A percentile compares a stretch with the other conserved stretches of the same genome.
Conservation (phyloP, 2,113 vertebrate genomes). For the Pelusios castaneus region DNA sequence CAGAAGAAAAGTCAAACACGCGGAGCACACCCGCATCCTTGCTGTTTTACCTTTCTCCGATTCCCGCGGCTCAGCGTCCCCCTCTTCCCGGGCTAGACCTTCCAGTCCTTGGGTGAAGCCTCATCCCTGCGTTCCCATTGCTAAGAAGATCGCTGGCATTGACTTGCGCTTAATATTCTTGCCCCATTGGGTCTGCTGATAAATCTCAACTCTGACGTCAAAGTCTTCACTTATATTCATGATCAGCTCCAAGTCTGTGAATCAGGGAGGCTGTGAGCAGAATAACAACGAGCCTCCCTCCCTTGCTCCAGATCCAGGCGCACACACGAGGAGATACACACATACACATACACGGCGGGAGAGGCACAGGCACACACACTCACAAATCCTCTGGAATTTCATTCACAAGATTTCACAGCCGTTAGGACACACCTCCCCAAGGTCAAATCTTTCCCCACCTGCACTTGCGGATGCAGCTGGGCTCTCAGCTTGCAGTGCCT, state of each 20-base stretch:
- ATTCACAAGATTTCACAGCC: slow-evolving; percentile 58
- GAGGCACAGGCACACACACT: not conserved
- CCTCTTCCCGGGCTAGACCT: slow-evolving; percentile 50
- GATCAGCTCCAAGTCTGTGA: slow-evolving; percentile 77
- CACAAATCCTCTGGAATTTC: slow-evolving; percentile 32
- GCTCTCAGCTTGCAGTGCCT: not conserved
- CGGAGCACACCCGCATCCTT: not conserved
- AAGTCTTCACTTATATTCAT: slow-evolving; percentile 84
- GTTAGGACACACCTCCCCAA: slow-evolving; percentile 33
- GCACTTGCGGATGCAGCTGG: slow-evolving; percentile 7
- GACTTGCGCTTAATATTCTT: slow-evolving; percentile 80
- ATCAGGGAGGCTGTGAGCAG: slow-evolving; percentile 76
- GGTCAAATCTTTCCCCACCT: slow-evolving; percentile 32
- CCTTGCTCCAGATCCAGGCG: slow-evolving; percentile 1
- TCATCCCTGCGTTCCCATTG: slow-evolving; percentile 72
- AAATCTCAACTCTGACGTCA: slow-evolving; percentile 87
- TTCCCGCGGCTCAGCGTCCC: slow-evolving; percentile 13
- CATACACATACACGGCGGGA: not conserved
- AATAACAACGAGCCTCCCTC: slow-evolving; percentile 69
- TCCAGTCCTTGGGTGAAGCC: slow-evolving; percentile 59
- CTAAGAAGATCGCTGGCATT: slow-evolving; percentile 74
- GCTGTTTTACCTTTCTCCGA: slow-evolving; percentile 35
- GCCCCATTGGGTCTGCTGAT: slow-evolving; percentile 81
- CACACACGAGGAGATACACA: slow-evolving; percentile 18
- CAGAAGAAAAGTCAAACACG: not conserved